These are phyloP conservation scores for Spinus olivaceus DNA, from an alignment of 2,797 vertebrate species.

Conservation along the genomic window DNA sequence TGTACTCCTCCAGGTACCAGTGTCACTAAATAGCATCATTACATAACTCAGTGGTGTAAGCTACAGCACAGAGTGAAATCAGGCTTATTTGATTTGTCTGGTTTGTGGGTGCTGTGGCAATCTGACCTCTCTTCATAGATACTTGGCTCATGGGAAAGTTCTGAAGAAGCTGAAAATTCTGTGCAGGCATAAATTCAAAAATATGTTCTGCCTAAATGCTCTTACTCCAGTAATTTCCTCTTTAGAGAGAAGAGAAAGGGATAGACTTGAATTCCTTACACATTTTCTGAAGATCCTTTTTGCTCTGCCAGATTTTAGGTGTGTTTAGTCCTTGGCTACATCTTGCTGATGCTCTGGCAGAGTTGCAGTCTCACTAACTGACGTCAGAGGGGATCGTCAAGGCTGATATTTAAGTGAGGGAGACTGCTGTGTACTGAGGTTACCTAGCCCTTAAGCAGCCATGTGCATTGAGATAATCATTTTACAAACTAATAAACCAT, in stretches of 20 bases:
- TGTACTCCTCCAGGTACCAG: not conserved
- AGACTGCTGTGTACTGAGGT: not conserved
- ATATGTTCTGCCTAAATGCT: conserved; percentile 1
- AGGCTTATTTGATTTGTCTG: not conserved
- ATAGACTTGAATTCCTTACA: not conserved
- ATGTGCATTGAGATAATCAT: not conserved
- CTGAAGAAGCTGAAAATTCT: conserved; percentile 27
- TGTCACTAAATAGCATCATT: conserved; percentile 6
- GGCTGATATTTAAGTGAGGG: not conserved
- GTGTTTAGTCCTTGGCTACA: not conserved
- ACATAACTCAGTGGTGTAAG: not conserved
- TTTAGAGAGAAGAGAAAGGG: not conserved
- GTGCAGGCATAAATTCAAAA: not conserved
- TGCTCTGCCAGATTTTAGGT: not conserved
- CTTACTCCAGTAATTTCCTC: conserved; percentile 9
- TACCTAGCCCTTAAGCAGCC: not conserved
- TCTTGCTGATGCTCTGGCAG: conserved; percentile 32
- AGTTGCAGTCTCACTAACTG: not conserved
- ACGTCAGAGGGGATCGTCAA: not conserved
- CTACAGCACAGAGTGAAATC: not conserved
- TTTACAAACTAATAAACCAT: conserved; percentile 42
- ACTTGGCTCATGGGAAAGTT: not conserved
- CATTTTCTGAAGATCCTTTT: conserved; percentile 37
- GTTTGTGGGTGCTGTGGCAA: not conserved
- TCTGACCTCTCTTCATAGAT: not conserved